phyloP scores from a whole-genome alignment of 2,113 vertebrate species.

The Ophthalmolycus amberensis region DNA sequence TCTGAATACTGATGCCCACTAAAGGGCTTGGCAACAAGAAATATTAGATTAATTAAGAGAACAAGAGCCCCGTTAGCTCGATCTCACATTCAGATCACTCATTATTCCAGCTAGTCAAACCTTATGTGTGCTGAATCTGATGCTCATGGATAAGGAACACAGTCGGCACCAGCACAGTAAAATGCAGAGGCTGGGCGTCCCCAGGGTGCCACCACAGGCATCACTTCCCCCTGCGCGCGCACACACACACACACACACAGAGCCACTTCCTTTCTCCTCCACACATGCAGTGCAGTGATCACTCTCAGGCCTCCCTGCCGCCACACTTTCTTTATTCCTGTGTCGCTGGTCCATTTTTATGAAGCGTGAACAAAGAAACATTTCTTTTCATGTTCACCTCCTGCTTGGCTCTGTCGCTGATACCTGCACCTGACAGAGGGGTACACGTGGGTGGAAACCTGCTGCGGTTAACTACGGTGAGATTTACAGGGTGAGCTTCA shows the following conservation, averaged over 20 bases:
- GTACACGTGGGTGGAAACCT: neutral
- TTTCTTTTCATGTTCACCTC: conserved; percentile 11
- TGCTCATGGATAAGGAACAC: neutral
- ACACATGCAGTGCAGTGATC: conserved; percentile 1
- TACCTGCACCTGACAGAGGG: neutral
- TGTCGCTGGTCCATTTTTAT: conserved; percentile 31
- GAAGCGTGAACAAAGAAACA: conserved; percentile 15
- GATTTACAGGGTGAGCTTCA: neutral
- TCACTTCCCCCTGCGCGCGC: neutral
- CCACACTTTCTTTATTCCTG: conserved; percentile 2
- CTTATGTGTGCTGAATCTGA: conserved; percentile 4
- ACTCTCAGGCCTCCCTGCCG: conserved; percentile 1
- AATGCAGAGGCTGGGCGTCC: conserved; percentile 27
- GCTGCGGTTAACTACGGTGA: neutral
- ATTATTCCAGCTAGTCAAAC: conserved; percentile 35
- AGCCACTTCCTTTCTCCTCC: neutral
- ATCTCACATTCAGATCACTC: conserved; percentile 41
- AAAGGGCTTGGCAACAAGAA: conserved; percentile 32
- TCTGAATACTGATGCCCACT: neutral
- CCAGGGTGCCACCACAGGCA: conserved; percentile 20
- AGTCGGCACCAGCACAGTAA: conserved; percentile 6
- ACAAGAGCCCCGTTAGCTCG: conserved; percentile 26
- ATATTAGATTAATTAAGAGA: conserved; percentile 51
- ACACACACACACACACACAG: too few species aligned
- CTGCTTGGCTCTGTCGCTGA: neutral